Conservation (phyloP, 2,113 vertebrate genomes). For the Podarcis cretensis region DNA sequence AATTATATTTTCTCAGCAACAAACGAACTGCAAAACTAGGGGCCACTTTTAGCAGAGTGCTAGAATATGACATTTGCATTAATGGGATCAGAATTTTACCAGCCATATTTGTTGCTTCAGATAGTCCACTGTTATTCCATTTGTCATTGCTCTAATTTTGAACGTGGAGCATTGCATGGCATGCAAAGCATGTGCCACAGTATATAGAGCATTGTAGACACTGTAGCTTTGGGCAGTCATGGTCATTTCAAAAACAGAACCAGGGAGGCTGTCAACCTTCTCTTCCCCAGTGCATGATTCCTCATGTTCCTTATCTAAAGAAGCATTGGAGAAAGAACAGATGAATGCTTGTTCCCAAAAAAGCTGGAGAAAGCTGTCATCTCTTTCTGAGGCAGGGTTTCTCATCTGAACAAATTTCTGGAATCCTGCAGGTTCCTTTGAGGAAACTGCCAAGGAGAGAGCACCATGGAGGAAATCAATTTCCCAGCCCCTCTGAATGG, state of each 20-base stretch:
- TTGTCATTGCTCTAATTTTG: too few relatives aligned
- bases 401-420: background rate
- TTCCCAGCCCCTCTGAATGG: background rate
- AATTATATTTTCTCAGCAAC: too few relatives aligned
- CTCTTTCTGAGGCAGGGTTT: background rate
- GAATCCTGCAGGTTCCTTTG: background rate
- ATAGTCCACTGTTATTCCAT: too few relatives aligned
- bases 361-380: background rate
- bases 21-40: too few relatives aligned
- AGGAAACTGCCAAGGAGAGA: background rate
- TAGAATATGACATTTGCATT: too few relatives aligned
- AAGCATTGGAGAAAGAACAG: background rate
- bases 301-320: accelerated
- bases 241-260: background rate
- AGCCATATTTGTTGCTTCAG: background rate
- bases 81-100: background rate
- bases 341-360: background rate
- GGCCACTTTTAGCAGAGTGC: too few relatives aligned
- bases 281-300: background rate
- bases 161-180: background rate
- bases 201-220: constrained; percentile 6
- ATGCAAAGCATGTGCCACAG: background rate
- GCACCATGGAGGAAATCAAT: background rate
- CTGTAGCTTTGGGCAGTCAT: constrained; percentile 12
- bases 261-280: background rate